Evolutionary conservation across 2,797 vertebrate genomes (phyloP).

Genomic region (Sphaeramia orbicularis): DNA sequence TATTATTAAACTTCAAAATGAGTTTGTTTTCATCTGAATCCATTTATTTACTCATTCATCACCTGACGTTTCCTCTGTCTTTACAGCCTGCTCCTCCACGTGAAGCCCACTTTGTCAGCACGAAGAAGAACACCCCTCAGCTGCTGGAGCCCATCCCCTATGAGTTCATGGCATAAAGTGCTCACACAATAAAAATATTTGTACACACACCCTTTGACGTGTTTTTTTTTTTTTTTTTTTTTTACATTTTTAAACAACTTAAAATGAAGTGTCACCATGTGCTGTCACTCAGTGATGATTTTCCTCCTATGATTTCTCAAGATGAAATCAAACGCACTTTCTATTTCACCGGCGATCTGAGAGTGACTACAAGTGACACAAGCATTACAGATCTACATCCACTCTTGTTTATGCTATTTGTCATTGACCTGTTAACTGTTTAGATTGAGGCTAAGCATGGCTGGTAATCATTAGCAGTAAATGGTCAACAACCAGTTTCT

Average conservation of each 20-base stretch:
- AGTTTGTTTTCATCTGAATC: too few species aligned
- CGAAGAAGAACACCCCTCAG: conserved; percentile 94
- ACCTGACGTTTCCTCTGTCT: conserved; percentile 4
- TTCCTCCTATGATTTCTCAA: conserved; percentile 49
- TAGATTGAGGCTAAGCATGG: too few species aligned
- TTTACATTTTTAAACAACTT: too few species aligned
- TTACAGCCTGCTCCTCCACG: conserved; percentile 93
- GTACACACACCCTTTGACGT: conserved; percentile 60
- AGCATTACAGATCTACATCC: conserved; percentile 27
- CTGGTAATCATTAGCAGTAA: too few species aligned
- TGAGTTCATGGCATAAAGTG: conserved; percentile 96
- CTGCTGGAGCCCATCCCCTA: conserved; percentile 98
- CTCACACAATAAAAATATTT: conserved; percentile 85
- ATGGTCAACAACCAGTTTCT: too few species aligned
- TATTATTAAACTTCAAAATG: too few species aligned
- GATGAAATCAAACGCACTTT: conserved; percentile 44
- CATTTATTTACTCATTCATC: too few species aligned
- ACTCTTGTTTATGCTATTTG: too few species aligned
- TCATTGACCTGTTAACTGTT: too few species aligned
- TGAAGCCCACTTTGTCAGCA: conserved; percentile 96
- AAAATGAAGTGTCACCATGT: conserved; percentile 3
- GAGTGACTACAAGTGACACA: conserved; percentile 40
- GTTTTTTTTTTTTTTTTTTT: conserved; percentile 17
- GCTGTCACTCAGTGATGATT: conserved; percentile 63
- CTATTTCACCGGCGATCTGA: conserved; percentile 66